Conservation (phyloP, 2,797 vertebrate genomes). For the Tolypeutes matacus region DNA sequence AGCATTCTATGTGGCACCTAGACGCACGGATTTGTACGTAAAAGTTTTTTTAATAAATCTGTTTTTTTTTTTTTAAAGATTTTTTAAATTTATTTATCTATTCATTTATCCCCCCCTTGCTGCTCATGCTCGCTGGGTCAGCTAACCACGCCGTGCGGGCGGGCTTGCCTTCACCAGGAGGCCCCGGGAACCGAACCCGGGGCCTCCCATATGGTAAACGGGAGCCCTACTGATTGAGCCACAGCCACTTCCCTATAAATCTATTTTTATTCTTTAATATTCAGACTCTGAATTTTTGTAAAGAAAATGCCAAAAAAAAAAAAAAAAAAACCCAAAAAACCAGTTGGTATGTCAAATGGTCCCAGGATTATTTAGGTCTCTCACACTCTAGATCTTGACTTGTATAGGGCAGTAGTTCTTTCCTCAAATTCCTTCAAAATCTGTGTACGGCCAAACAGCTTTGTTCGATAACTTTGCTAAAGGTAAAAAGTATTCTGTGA, state of each 20-base stretch:
- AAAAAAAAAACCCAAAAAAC: not conserved
- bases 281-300: slow-evolving; percentile 18
- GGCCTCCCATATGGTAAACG: too few relatives aligned
- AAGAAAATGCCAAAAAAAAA: not conserved
- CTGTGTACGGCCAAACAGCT: not conserved
- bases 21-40: not conserved
- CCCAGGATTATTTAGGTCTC: not conserved
- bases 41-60: not conserved
- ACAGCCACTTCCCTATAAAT: too few relatives aligned
- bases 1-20: not conserved
- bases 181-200: too few relatives aligned
- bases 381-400: not conserved
- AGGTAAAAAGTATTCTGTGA: not conserved
- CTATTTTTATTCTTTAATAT: slow-evolving; percentile 4
- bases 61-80: too few relatives aligned
- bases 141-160: too few relatives aligned
- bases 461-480: not conserved
- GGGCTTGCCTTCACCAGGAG: too few relatives aligned
- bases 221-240: too few relatives aligned
- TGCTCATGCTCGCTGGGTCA: too few relatives aligned
- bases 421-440: slow-evolving; percentile 8
- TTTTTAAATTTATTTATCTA: too few relatives aligned
- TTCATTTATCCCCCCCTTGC: too few relatives aligned
- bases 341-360: not conserved
- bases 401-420: not conserved